Conservation (phyloP, 2,888 invertebrate species). For the Exephanes ischioxanthus region DNA sequence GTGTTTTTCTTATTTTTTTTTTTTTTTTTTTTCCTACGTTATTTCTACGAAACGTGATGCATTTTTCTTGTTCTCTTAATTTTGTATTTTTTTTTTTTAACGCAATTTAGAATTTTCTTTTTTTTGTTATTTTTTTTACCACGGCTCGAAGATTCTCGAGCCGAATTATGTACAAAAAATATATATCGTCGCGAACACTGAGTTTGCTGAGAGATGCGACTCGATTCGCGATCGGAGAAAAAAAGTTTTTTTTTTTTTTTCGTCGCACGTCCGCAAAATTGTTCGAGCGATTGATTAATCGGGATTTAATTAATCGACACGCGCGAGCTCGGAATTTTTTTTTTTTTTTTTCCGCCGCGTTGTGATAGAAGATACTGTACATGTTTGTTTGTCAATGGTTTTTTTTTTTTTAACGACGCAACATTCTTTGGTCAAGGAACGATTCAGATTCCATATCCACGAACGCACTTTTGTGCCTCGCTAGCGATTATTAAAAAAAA, state of each 20-base stretch:
- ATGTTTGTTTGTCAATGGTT: slow-evolving; percentile 7
- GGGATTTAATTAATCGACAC: too few species aligned
- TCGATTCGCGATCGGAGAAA: background rate
- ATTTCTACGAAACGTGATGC: slow-evolving; percentile 9
- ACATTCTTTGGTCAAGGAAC: slow-evolving; percentile 59
- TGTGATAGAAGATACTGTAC: slow-evolving; percentile 43
- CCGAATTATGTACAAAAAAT: background rate
- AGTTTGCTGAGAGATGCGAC: slow-evolving; percentile 1
- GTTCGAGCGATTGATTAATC: background rate
- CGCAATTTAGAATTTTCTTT: slow-evolving; percentile 7
- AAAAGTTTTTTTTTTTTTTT: background rate
- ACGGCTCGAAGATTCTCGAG: background rate
- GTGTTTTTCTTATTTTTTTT: background rate
- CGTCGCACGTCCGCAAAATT: background rate
- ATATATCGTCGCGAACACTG: background rate
- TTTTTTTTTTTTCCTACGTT: background rate
- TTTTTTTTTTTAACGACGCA: slow-evolving; percentile 8
- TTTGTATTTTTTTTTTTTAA: background rate
- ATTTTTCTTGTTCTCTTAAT: background rate
- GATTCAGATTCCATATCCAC: slow-evolving; percentile 35
- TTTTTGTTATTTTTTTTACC: background rate
- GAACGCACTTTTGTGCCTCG: slow-evolving; percentile 21
- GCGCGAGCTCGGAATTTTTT: background rate
- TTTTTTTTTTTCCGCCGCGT: background rate
- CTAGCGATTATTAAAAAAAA: background rate